A percentile compares a stretch with the other conserved stretches of the same genome.
Evolutionary conservation across 1,140 invertebrate species (phyloP).

Genomic region (Achatina immaculata): DNA sequence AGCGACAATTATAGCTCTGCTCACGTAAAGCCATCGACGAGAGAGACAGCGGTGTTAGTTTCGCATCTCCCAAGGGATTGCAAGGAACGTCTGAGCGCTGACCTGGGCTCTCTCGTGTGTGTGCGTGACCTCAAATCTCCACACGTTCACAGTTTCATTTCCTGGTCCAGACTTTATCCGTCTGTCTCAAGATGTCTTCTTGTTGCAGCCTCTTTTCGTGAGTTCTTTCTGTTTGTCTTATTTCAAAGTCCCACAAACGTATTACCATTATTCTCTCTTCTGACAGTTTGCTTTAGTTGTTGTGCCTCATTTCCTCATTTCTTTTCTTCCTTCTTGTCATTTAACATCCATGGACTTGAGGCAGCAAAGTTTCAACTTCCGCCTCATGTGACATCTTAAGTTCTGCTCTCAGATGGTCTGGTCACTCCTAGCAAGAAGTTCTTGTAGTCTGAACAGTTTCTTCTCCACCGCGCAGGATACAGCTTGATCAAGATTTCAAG

Average conservation of each 20-base stretch:
- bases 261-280: neutral
- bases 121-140: constrained; percentile 34
- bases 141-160: constrained; percentile 21
- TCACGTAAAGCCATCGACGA: constrained; percentile 32
- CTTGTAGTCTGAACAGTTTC: too few species aligned
- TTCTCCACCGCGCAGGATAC: too few species aligned
- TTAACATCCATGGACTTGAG: too few species aligned
- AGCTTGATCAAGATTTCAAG: too few species aligned
- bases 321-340: too few species aligned
- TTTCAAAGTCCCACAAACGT: neutral
- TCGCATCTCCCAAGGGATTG: constrained; percentile 35
- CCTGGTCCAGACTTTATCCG: constrained; percentile 26
- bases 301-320: too few species aligned
- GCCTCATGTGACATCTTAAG: too few species aligned
- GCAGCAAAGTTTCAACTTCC: too few species aligned
- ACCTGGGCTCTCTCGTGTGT: neutral
- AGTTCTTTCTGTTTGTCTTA: neutral
- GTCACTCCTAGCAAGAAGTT: too few species aligned
- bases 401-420: too few species aligned
- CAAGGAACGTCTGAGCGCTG: constrained; percentile 3
- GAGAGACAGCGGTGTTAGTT: constrained; percentile 39
- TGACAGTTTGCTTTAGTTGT: too few species aligned
- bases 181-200: constrained; percentile 4
- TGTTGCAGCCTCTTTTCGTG: neutral
- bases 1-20: constrained; percentile 37